A percentile compares a stretch with the other conserved stretches of the same genome.
These are phyloP conservation scores for Cranoglanis bouderius DNA, from an alignment of 2,113 vertebrate genomes.

Conservation along the genomic window DNA sequence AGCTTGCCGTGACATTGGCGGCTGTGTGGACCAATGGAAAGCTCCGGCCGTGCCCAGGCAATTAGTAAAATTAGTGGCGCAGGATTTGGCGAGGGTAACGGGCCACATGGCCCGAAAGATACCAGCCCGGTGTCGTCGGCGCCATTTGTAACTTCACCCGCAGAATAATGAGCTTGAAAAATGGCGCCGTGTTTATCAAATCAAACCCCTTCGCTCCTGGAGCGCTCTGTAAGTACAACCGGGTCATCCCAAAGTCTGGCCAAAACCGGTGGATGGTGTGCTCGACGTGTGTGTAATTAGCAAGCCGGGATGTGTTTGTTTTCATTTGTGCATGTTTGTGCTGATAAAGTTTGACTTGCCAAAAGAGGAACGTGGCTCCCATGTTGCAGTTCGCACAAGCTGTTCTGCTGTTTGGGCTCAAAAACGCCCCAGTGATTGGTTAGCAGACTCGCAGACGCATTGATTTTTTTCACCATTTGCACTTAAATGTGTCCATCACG, in stretches of 20 bases:
- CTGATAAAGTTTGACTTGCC: conserved; percentile 82
- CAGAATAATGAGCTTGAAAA: conserved; percentile 80
- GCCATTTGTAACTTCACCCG: conserved; percentile 78
- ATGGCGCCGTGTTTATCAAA: conserved; percentile 67
- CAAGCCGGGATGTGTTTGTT: conserved; percentile 77
- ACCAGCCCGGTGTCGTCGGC: conserved; percentile 73
- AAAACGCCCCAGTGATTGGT: conserved; percentile 68
- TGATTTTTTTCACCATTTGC: neutral
- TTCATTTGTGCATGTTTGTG: conserved; percentile 78
- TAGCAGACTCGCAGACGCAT: conserved; percentile 48
- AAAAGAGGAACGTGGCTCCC: conserved; percentile 64
- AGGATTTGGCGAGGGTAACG: conserved; percentile 79
- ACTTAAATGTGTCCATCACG: neutral
- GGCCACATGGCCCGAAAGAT: conserved; percentile 80
- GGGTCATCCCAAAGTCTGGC: conserved; percentile 51
- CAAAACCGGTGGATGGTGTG: conserved; percentile 61
- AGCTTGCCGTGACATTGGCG: conserved; percentile 77
- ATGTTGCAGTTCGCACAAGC: conserved; percentile 72
- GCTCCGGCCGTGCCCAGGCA: conserved; percentile 76
- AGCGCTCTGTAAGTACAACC: conserved; percentile 56
- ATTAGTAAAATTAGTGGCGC: conserved; percentile 84
- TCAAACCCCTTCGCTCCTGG: conserved; percentile 58
- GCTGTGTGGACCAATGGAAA: conserved; percentile 75
- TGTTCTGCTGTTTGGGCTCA: conserved; percentile 69
- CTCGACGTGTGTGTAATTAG: conserved; percentile 75